Base-by-base conservation (phyloP, 2,797 vertebrate species). In the Parambassis ranga region DNA sequence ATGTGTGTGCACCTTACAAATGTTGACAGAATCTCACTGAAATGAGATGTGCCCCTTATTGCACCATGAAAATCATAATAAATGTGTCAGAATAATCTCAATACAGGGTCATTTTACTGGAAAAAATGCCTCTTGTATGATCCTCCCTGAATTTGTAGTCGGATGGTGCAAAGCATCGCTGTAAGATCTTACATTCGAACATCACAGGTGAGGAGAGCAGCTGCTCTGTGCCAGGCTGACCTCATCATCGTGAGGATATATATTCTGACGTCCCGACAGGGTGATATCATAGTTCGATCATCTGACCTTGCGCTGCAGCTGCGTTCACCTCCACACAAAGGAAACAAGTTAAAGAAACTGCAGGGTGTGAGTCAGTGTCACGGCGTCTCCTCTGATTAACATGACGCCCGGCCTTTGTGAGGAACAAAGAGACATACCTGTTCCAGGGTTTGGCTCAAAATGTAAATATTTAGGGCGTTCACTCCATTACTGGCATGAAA, bases 261-360 rank as follows among this genome's bases (percentile, higher is more conserved):
- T 5, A 5, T 37, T 30, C 24, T 48, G 9, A 13, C 3, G 42
- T 33, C 15, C 51, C 65, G 64, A 66, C 28, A 41, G 42, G 46
- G 28, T 81, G 82, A 86, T 15, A 20, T 84, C 82, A 85, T 20
- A 15, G 24, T 16, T 32, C 38, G 47, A 18, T 38, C 62, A 58
- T 32, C 24, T 49, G 44, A 71, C 75, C 60, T 66, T 38, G 50
- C 16, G 0, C 24, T 7, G 10, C 77, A 69, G 69, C 65, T 68
- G 65, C 1, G 35, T 18, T 80, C 84, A 81, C 79, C 70, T 77
- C 55, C 46, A 57, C 39, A 63, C 66, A 71, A 57, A 71, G 42
- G 36, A 48, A 27, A 16, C 4, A 5, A 24, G 56, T 51, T 3
- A 23, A 23, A 31, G 10, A 15, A 27, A 19, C 37, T 2, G 14